Conservation (phyloP, 2,797 vertebrate species). For the Darevskia mixta region DNA sequence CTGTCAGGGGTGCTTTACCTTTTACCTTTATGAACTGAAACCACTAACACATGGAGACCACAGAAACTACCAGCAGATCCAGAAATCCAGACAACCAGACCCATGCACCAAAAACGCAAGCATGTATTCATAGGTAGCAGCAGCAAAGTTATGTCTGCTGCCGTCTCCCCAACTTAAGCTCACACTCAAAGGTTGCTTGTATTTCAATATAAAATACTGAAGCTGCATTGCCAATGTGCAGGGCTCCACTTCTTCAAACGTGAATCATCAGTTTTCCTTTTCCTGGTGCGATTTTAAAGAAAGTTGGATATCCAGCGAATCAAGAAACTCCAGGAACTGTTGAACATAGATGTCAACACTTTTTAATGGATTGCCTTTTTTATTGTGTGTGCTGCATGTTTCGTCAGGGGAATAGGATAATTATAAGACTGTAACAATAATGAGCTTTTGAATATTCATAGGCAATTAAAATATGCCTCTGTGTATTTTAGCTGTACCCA, state of each 20-base stretch:
- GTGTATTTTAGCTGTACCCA: constrained; percentile 71
- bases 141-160: too few species aligned
- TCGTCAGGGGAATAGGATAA: constrained; percentile 77
- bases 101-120: too few species aligned
- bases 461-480: constrained; percentile 78
- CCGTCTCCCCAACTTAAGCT: too few species aligned
- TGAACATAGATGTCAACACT: constrained; percentile 70
- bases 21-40: too few species aligned
- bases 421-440: constrained; percentile 78
- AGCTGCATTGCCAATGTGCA: neutral
- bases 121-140: too few species aligned
- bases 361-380: constrained; percentile 75
- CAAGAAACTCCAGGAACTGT: constrained; percentile 50
- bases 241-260: neutral
- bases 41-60: too few species aligned
- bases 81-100: too few species aligned
- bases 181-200: neutral
- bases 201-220: neutral
- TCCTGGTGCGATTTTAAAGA: constrained; percentile 38
- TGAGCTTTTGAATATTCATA: constrained; percentile 83
- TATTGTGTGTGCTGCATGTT: constrained; percentile 68
- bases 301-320: constrained; percentile 30
- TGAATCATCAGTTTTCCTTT: neutral
- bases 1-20: too few species aligned
- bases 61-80: too few species aligned